Base-by-base conservation (phyloP, 2,113 vertebrate genomes). In the Aspiorhynchus laticeps region DNA sequence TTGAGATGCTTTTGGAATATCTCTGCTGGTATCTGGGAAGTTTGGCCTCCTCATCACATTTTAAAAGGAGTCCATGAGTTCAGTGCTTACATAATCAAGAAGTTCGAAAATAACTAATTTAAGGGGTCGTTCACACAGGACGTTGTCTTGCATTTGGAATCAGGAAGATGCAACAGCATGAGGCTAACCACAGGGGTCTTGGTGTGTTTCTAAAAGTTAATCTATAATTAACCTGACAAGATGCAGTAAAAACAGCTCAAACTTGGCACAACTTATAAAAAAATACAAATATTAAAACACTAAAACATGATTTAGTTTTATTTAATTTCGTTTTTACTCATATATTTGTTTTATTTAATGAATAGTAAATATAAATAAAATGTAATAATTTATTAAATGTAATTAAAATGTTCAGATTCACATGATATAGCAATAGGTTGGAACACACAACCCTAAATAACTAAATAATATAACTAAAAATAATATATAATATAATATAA, bases 1-100 rank as follows among this genome's bases (percentile, higher is more conserved):
- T 87, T 78, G 61, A 76, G 65, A 71, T 78, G 46, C 26, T 33
- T 51, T 33, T 28, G 26, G 75, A 78, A 53, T 78, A 78, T 77
- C n/a, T 77, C 21, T 14, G 24, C 38, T 2, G 2, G 5, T 51
- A 82, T 38, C 33, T 69, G 14, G 9, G n/a, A 71, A 59, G 9
- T 41, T 61, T 67, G 17, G 19, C 33, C 28, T 31, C 59, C 73
- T 75, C 79, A 77, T 85, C 83, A 88, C 24, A 88, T 67, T 76
- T 81, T 81, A 46, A 82, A 82, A 61, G 12, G 10, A 56, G 76
- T 67, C 63, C 6, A 41, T 24, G 56, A 80, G 65, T 85, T 83
- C 65, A 75, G 46, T 63, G 51, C 28, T 83, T 59, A 17, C 21
- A 46, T 33, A 83, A 86, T 78, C 33, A 31, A 46, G 26, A 21